A percentile compares a stretch with the other conserved stretches of the same genome.
These are phyloP conservation scores for Hippocampus barbouri DNA, from an alignment of 2,113 vertebrate species.

Conservation along the genomic window DNA sequence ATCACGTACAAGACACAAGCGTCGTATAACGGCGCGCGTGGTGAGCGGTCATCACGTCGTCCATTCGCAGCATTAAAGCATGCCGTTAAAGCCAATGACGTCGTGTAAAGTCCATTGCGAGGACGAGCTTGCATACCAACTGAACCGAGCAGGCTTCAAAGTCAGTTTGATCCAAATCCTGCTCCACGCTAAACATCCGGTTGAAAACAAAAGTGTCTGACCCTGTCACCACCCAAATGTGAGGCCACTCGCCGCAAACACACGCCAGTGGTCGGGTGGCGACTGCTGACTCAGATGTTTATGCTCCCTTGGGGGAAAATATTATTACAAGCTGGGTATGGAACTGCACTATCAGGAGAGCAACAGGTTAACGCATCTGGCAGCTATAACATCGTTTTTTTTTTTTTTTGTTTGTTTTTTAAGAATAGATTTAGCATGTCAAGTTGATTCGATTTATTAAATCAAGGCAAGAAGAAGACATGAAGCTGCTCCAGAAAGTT, in stretches of 20 bases:
- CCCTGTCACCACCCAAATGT: neutral
- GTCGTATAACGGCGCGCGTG: neutral
- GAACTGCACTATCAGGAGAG: constrained; percentile 29
- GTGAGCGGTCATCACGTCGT: neutral
- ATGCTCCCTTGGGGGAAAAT: neutral
- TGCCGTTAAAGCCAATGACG: neutral
- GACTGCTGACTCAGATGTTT: neutral
- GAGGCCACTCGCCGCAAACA: neutral
- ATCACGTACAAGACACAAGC: neutral
- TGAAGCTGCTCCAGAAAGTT: neutral
- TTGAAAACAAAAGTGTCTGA: neutral
- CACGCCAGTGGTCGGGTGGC: neutral
- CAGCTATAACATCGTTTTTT: constrained; percentile 3
- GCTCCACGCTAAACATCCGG: neutral
- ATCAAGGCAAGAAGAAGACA: constrained; percentile 12
- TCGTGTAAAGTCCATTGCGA: neutral
- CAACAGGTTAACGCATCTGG: constrained; percentile 22
- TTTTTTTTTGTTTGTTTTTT: neutral
- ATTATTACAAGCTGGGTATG: neutral
- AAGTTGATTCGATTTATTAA: constrained; percentile 18
- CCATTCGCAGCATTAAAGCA: neutral
- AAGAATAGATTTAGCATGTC: constrained; percentile 8
- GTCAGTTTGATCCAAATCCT: neutral
- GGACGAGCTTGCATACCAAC: too few relatives aligned
- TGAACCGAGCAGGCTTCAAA: neutral